phyloP scores from a whole-genome alignment of 2,888 invertebrate genomes.

The Eupithecia tripunctaria region DNA sequence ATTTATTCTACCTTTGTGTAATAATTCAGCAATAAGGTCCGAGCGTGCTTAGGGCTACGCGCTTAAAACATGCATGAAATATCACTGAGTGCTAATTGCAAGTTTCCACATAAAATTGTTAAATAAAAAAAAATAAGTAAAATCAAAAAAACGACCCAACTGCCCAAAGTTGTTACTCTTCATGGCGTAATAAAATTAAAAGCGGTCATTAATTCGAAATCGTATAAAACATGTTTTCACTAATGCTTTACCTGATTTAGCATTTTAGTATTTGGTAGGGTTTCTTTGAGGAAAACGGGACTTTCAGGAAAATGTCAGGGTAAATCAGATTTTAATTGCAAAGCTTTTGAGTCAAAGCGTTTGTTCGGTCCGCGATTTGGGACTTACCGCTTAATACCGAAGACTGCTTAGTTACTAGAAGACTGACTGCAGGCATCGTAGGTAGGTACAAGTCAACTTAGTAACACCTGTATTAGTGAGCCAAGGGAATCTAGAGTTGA shows the following conservation, averaged over 20 bases:
- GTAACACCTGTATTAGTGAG: no score
- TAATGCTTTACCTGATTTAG: not conserved
- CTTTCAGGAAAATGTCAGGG: not conserved
- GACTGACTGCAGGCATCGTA: not conserved
- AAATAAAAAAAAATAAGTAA: no score
- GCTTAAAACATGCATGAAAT: no score
- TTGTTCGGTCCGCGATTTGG: not conserved
- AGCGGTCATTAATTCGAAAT: not conserved
- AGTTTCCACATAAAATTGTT: no score
- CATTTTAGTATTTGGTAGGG: not conserved
- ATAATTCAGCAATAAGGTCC: no score
- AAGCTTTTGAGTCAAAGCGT: not conserved
- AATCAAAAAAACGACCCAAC: no score
- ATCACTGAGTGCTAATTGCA: no score
- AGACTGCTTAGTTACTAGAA: not conserved
- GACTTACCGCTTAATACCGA: not conserved
- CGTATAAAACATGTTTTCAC: not conserved
- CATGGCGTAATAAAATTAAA: not conserved
- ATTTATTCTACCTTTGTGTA: no score
- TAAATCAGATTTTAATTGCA: conserved; percentile 1
- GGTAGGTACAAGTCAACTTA: no score
- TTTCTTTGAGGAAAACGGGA: not conserved
- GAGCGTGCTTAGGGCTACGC: no score
- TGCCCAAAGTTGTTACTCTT: not conserved
- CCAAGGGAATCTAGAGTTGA: no score